Percentiles rank a stretch among this genome's conserved stretches.
phyloP scores from a whole-genome alignment of 2,113 vertebrate species.

The Alethe castanea region DNA sequence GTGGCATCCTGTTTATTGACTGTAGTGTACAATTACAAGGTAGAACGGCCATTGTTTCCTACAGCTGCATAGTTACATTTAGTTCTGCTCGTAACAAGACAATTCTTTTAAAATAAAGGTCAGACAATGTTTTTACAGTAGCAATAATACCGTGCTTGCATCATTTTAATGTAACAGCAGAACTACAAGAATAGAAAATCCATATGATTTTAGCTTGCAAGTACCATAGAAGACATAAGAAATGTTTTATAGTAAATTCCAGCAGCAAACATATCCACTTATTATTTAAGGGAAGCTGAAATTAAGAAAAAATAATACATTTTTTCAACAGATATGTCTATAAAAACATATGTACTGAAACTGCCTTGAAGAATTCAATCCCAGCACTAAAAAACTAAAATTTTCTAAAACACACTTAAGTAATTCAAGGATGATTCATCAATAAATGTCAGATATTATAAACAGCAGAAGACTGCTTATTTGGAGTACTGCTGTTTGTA shows the following conservation, averaged over 20 bases:
- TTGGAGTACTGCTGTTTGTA: background rate
- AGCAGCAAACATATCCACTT: background rate
- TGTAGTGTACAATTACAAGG: background rate
- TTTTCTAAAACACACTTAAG: background rate
- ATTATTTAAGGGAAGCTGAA: background rate
- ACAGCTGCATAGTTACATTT: background rate
- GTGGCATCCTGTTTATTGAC: background rate
- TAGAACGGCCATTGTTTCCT: background rate
- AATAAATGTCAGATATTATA: background rate
- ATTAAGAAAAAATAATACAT: background rate
- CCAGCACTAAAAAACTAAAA: background rate
- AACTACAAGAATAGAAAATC: background rate
- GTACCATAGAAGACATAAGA: background rate
- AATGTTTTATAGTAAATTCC: background rate
- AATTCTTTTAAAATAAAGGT: background rate
- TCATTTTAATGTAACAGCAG: background rate
- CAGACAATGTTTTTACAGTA: background rate
- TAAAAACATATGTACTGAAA: background rate
- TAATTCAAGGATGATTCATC: background rate
- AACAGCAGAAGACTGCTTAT: background rate
- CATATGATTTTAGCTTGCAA: background rate
- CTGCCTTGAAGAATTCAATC: background rate
- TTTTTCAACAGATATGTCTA: background rate
- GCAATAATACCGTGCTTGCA: background rate
- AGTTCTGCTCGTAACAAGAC: background rate